Percentiles rank a stretch among this genome's conserved stretches.
Conservation (phyloP, 2,797 vertebrate genomes). For the Phalloptychus januarius region DNA sequence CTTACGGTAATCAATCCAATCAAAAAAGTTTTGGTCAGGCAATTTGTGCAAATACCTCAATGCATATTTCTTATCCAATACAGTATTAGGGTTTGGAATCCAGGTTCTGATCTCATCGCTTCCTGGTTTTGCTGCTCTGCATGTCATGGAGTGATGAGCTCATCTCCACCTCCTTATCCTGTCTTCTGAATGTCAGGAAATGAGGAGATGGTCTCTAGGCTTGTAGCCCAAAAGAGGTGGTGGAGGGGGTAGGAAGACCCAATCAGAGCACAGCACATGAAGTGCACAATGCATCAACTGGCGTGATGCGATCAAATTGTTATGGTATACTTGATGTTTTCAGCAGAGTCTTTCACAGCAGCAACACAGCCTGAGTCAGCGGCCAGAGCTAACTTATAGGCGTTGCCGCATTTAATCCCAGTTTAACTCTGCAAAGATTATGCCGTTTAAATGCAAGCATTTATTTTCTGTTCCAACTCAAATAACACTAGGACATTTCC, state of each 20-base stretch:
- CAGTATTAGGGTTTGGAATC: not conserved
- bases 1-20: not conserved
- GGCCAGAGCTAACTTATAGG: not conserved
- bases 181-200: not conserved
- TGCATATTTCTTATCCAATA: not conserved
- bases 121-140: not conserved
- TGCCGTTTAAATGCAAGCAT: not conserved
- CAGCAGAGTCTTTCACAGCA: not conserved
- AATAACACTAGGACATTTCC: not conserved
- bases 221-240: too few species aligned
- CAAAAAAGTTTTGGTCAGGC: not conserved
- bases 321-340: not conserved
- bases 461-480: not conserved
- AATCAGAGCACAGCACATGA: not conserved
- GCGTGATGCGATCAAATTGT: not conserved
- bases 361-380: not conserved
- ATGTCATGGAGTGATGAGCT: not conserved
- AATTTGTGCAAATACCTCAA: not conserved
- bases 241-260: not conserved
- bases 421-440: not conserved
- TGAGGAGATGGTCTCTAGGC: not conserved
- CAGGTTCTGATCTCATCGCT: not conserved
- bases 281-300: not conserved
- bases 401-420: not conserved
- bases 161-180: not conserved